Evolutionary conservation across 1,140 invertebrate genomes (phyloP), one percentile per base, ranked within the genome.

Genomic region (Brachionus calyciflorus): DNA sequence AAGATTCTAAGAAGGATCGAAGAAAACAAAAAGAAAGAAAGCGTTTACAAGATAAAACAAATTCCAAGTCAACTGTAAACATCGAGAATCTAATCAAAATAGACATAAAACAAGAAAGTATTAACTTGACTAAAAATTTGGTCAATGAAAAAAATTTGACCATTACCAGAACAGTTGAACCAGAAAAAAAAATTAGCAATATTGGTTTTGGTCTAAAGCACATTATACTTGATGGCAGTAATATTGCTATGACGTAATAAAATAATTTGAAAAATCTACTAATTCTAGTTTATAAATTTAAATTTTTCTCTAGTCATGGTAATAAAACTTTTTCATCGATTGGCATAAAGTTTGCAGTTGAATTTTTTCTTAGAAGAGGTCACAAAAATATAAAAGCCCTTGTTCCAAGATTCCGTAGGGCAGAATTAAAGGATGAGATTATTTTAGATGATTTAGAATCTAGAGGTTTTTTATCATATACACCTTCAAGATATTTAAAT

Each of bases 151-250:
- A 37, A 37, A 9, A 37, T 37, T 37, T 9, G 9, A 37, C 33
- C 33, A 37, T 5, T 5, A 37, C 3, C 9, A 37, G 33, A 37
- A 37, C 33, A 5, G 33, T 37, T 37, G 33, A 37, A 37, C 33
- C 19, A 53, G 2, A 21, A 53, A 53, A 53, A 24, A 53, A 26
- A 49, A 1, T 1, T 14, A 21, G 2, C 24, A 49, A 49, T 14
- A n/a, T 33, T n/a, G 14, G 24, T 21, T 69, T 2, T 46, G n/a
- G n/a, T n/a, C n/a, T n/a, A n/a, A n/a, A n/a, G n/a, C n/a, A n/a
- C n/a, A n/a, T 69, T 69, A 49, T 69, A 44, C 44, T 69, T 3
- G 65, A 69, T 49, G 65, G 65, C 10, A 69, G 41, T 17, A 69
- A 69, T 69, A n/a, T 69, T n/a, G 65, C 12, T 44, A 48, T 69